Evolutionary conservation across 2,113 vertebrate genomes (phyloP).

Genomic region (Nibea albiflora): DNA sequence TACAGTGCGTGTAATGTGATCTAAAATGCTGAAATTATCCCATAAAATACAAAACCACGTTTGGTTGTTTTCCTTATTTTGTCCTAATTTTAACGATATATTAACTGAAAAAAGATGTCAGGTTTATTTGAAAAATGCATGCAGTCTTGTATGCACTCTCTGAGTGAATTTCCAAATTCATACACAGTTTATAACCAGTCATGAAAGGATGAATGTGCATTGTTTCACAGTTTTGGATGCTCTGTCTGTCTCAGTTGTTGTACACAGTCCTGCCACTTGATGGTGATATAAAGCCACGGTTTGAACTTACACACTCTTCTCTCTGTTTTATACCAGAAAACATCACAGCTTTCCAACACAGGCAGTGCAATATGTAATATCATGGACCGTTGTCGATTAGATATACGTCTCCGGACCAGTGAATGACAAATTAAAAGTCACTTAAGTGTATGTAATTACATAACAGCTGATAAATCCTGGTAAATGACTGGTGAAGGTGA

Average conservation of each 20-base stretch:
- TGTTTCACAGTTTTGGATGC: not conserved
- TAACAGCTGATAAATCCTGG: not conserved
- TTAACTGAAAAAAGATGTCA: not conserved
- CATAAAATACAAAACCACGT: too few relatives aligned
- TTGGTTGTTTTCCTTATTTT: not conserved
- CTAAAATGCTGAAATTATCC: not conserved
- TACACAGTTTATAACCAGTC: not conserved
- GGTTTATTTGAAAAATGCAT: not conserved
- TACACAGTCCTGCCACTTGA: constrained; percentile 56
- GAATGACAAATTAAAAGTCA: not conserved
- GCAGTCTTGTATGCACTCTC: not conserved
- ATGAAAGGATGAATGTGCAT: not conserved
- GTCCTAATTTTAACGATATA: not conserved
- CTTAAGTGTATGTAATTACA: not conserved
- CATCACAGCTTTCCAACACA: not conserved
- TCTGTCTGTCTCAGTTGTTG: not conserved
- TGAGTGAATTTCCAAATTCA: not conserved
- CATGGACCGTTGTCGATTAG: not conserved
- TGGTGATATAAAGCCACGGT: constrained; percentile 63
- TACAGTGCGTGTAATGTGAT: not conserved
- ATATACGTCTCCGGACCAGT: not conserved
- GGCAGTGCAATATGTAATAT: not conserved
- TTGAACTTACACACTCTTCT: not conserved
- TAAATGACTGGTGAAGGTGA: not conserved
- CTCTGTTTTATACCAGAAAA: not conserved